phyloP scores from a whole-genome alignment of 30 jellyfish, hydroid and myxozoan species.

The Catostylus mosaicus region DNA sequence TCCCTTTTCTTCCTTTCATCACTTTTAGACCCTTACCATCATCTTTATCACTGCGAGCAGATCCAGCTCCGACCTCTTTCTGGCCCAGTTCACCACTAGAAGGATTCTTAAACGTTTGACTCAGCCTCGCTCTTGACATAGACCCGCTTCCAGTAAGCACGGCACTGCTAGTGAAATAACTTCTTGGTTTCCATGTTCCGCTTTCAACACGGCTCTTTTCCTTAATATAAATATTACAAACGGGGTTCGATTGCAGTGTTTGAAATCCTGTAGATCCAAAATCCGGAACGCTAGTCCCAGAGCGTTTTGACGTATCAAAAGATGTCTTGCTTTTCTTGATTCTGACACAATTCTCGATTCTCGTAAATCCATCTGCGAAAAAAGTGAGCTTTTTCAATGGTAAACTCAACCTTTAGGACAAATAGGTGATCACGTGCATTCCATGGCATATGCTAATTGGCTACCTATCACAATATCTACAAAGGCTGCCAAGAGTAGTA shows the following conservation, averaged over 20 bases:
- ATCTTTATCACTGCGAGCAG: neutral
- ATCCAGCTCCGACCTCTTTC: neutral
- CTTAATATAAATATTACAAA: constrained; percentile 39
- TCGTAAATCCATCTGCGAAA: neutral
- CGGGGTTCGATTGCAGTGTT: neutral
- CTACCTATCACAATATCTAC: no score
- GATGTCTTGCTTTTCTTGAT: neutral
- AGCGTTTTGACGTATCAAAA: neutral
- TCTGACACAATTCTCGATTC: neutral
- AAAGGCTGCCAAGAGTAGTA: no score
- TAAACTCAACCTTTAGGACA: neutral
- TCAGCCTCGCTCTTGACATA: constrained; percentile 11
- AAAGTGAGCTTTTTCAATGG: neutral
- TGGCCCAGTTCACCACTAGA: neutral
- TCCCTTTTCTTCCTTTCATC: neutral
- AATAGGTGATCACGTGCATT: no score
- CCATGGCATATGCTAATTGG: no score
- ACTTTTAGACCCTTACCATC: neutral
- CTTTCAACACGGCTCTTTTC: neutral
- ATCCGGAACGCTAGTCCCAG: neutral
- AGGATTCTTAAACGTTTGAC: neutral
- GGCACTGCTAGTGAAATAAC: neutral
- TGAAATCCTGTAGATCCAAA: neutral
- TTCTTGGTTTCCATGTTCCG: neutral
- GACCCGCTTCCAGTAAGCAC: constrained; percentile 19